Conservation (phyloP, 37 sponge, comb jelly and placozoan genomes). For the Oscarella lobularis region DNA sequence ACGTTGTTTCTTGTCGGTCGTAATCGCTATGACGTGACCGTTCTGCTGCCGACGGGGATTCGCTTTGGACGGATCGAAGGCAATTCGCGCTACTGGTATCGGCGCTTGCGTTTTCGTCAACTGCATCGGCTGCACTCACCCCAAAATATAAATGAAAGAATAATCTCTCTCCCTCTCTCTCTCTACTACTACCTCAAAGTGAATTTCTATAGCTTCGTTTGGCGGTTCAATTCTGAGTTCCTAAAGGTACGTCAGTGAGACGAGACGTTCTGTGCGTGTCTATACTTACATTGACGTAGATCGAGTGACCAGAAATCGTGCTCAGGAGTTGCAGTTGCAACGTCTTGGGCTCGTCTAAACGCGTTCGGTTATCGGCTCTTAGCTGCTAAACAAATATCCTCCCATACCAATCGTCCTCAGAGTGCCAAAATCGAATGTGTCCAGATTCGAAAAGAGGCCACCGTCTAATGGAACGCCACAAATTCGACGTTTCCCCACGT, state of each 20-base stretch:
- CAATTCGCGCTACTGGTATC: not conserved
- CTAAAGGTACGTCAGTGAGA: constrained; percentile 19
- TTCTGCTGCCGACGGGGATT: not conserved
- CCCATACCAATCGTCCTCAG: not conserved
- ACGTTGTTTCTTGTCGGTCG: not conserved
- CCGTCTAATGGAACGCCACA: not conserved
- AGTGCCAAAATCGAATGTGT: constrained; percentile 1
- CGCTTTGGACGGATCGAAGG: not conserved
- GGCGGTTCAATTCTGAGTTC: constrained; percentile 30
- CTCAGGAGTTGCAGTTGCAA: constrained; percentile 37
- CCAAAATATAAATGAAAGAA: too few species aligned
- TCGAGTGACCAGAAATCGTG: too few species aligned
- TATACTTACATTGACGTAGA: too few species aligned
- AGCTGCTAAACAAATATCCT: too few species aligned
- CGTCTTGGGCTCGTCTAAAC: constrained; percentile 16
- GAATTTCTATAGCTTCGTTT: constrained; percentile 23
- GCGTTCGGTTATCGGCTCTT: too few species aligned
- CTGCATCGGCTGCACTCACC: too few species aligned
- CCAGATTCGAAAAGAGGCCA: not conserved
- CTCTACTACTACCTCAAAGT: constrained; percentile 33
- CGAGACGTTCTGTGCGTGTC: too few species aligned
- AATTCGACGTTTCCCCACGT: not conserved
- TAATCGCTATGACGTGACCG: not conserved
- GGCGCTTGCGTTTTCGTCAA: too few species aligned
- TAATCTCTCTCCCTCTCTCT: too few species aligned